phyloP scores from a whole-genome alignment of 2,113 vertebrate genomes.

The Alligator sinensis region DNA sequence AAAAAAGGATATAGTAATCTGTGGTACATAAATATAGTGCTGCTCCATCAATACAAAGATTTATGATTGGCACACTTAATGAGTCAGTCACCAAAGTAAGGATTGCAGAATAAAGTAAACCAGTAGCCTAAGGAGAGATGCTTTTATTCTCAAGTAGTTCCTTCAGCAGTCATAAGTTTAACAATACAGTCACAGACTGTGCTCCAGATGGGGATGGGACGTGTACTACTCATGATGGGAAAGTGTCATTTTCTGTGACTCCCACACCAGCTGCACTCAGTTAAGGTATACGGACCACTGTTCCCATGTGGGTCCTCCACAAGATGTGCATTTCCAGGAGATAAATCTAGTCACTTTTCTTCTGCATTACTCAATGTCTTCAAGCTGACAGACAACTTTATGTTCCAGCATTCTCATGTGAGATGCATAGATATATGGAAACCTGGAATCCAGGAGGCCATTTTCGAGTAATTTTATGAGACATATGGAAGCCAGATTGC shows the following conservation, averaged over 20 bases:
- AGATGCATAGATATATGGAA: background rate
- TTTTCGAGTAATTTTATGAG: constrained; percentile 49
- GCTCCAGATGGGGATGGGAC: constrained; percentile 22
- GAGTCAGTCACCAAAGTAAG: background rate
- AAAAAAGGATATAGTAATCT: background rate
- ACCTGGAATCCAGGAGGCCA: background rate
- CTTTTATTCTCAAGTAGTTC: background rate
- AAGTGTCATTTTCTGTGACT: background rate
- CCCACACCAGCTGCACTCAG: constrained; percentile 8
- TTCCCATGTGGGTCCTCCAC: constrained; percentile 24
- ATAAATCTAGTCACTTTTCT: background rate
- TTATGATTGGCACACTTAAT: background rate
- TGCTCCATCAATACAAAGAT: background rate
- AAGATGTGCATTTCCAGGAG: constrained; percentile 18
- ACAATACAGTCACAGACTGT: background rate
- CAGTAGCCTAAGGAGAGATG: background rate
- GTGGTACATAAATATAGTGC: background rate
- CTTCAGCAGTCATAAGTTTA: background rate
- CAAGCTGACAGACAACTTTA: background rate
- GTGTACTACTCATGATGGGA: background rate
- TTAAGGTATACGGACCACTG: fast-evolving
- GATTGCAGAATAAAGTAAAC: background rate
- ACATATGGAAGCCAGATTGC: constrained; percentile 10
- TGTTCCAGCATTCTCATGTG: background rate
- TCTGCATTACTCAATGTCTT: background rate